Evolutionary conservation across 2,888 invertebrate genomes (phyloP).

Genomic region (Gasteruption jaculator): DNA sequence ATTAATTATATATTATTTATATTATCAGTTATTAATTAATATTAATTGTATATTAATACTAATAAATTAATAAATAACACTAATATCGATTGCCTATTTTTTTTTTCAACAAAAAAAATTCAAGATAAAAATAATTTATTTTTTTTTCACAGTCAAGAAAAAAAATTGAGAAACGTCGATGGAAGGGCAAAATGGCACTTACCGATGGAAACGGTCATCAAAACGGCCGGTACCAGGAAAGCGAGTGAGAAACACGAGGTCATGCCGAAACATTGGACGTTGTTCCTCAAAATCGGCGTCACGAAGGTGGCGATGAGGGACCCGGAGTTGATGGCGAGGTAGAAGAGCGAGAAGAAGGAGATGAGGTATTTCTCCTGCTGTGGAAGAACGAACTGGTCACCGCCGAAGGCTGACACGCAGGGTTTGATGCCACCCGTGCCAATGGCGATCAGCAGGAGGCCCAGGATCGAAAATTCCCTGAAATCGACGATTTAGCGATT

Average conservation of each 20-base stretch:
- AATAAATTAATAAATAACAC: no score
- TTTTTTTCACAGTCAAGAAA: constrained; percentile 2
- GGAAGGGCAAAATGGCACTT: constrained; percentile 40
- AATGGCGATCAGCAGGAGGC: constrained; percentile 72
- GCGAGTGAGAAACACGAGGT: constrained; percentile 79
- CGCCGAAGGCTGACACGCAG: constrained; percentile 92
- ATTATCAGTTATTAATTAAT: no score
- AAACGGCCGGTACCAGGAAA: constrained; percentile 82
- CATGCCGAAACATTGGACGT: constrained; percentile 72
- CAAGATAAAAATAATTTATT: no score
- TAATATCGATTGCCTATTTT: no score
- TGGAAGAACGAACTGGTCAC: constrained; percentile 84
- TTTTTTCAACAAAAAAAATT: no score
- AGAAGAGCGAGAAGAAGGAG: constrained; percentile 90
- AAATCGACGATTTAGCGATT: constrained; percentile 21
- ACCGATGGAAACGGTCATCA: constrained; percentile 82
- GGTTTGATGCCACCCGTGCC: constrained; percentile 96
- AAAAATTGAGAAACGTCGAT: constrained; percentile 2
- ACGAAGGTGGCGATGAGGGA: constrained; percentile 83
- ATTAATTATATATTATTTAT: no score
- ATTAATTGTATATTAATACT: no score
- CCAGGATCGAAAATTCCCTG: constrained; percentile 64
- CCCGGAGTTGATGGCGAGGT: constrained; percentile 90
- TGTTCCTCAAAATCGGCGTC: constrained; percentile 80
- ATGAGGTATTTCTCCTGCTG: constrained; percentile 75